Evolutionary conservation across 2,113 vertebrate genomes (phyloP).

Genomic region (Athene cunicularia): DNA sequence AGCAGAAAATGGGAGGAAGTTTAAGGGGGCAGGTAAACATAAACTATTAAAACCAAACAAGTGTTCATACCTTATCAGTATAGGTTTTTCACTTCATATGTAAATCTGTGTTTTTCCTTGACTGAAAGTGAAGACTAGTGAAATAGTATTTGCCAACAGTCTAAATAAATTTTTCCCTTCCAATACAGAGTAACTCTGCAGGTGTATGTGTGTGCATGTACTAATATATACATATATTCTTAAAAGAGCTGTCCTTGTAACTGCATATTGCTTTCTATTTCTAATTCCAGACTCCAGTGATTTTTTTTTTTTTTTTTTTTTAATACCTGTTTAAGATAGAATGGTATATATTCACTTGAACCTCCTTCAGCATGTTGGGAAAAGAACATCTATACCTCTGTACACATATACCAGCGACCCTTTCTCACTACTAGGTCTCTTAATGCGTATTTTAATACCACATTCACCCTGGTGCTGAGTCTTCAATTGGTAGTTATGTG

Average conservation of each 20-base stretch:
- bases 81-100: neutral
- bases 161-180: neutral
- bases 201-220: neutral
- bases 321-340: neutral
- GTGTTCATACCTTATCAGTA: neutral
- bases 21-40: neutral
- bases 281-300: neutral
- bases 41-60: neutral
- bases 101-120: neutral
- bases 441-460: neutral
- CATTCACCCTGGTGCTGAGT: rapidly evolving
- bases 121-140: neutral
- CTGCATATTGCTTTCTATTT: rapidly evolving
- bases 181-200: neutral
- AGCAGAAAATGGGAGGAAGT: neutral
- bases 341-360: neutral
- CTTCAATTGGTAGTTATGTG: neutral
- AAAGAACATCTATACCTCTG: neutral
- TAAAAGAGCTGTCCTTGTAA: neutral
- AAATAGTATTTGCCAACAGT: neutral
- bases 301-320: neutral
- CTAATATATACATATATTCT: neutral
- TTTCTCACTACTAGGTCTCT: neutral
- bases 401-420: neutral
- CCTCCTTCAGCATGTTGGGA: neutral